These are phyloP conservation scores for Ochropleura leucogaster DNA, from an alignment of 2,888 invertebrate species.

Conservation along the genomic window DNA sequence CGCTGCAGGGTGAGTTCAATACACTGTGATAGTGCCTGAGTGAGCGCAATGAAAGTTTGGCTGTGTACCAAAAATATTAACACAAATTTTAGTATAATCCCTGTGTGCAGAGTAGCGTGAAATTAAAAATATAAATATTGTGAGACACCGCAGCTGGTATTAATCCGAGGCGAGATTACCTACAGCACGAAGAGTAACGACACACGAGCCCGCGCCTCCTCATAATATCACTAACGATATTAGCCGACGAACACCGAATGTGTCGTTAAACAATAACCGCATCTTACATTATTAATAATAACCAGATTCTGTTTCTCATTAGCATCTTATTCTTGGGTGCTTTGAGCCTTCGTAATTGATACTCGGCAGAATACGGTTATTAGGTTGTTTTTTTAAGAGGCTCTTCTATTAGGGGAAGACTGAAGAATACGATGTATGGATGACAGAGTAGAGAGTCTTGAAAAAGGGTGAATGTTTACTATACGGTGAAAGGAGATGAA, in stretches of 20 bases:
- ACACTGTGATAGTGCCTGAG: conserved; percentile 61
- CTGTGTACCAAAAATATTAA: conserved; percentile 73
- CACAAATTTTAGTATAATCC: conserved; percentile 74
- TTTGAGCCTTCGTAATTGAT: conserved; percentile 26
- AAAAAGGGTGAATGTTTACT: neutral
- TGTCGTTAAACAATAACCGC: conserved; percentile 47
- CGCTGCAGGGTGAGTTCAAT: conserved; percentile 56
- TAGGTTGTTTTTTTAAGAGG: neutral
- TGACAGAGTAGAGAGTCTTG: neutral
- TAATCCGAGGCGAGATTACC: conserved; percentile 74
- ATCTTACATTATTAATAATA: conserved; percentile 59
- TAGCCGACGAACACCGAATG: conserved; percentile 49
- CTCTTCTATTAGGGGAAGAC: neutral
- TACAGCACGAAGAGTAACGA: conserved; percentile 68
- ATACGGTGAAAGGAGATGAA: neutral
- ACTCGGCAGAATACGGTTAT: conserved; percentile 11
- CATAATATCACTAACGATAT: conserved; percentile 61
- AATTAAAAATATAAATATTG: conserved; percentile 85
- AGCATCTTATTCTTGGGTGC: conserved; percentile 44
- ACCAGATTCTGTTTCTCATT: conserved; percentile 47
- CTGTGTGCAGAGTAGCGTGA: conserved; percentile 76
- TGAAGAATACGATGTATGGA: neutral
- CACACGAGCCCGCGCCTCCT: conserved; percentile 62
- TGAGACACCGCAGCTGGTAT: conserved; percentile 79
- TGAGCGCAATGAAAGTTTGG: conserved; percentile 69